Conservation (phyloP, 2,797 vertebrate species). For the Leuciscus waleckii region DNA sequence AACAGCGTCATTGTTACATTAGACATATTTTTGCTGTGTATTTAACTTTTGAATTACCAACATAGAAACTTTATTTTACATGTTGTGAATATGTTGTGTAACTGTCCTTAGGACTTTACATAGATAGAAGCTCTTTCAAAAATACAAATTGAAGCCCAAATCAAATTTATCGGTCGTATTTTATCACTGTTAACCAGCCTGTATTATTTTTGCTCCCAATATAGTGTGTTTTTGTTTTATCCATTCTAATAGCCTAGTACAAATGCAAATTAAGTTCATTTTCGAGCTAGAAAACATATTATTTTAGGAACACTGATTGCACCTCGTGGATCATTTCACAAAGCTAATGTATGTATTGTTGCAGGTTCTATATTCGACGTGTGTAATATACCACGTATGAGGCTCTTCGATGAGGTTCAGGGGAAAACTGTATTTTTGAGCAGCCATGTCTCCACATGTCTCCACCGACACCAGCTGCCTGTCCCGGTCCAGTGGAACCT, state of each 20-base stretch:
- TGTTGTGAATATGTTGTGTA: neutral
- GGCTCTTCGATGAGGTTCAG: constrained; percentile 73
- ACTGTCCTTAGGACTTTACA: neutral
- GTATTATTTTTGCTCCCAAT: neutral
- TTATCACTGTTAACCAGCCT: too few species aligned
- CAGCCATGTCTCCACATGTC: constrained; percentile 70
- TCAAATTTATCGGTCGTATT: neutral
- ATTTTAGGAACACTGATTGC: neutral
- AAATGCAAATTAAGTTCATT: neutral
- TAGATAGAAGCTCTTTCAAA: neutral
- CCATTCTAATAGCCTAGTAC: too few species aligned
- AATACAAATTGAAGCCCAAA: neutral
- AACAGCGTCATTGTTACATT: neutral
- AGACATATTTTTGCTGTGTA: neutral
- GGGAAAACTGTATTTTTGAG: constrained; percentile 66
- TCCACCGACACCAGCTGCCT: constrained; percentile 62
- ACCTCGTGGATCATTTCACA: too few species aligned
- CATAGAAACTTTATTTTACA: neutral
- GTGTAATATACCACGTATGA: constrained; percentile 6
- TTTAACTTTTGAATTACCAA: neutral
- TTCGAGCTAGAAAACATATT: neutral
- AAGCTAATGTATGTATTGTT: neutral
- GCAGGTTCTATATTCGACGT: constrained; percentile 39
- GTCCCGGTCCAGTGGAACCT: constrained; percentile 64
- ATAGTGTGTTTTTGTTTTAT: neutral